phyloP scores from a whole-genome alignment of 1,140 invertebrate genomes.

The Leptinotarsa undecemlineata region DNA sequence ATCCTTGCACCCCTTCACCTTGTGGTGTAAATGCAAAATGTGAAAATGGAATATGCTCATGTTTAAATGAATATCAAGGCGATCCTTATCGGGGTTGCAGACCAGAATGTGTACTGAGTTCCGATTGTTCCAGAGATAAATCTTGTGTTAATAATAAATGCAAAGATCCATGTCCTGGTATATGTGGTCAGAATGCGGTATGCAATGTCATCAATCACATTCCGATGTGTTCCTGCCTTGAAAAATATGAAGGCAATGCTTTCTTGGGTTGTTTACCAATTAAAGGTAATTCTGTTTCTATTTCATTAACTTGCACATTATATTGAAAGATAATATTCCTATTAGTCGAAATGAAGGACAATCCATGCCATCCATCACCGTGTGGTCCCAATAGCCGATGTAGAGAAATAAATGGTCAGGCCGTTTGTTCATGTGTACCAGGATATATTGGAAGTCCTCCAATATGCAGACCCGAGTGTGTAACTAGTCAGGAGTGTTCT shows the following conservation, averaged over 20 bases:
- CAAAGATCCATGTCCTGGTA: constrained; percentile 69
- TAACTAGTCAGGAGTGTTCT: constrained; percentile 74
- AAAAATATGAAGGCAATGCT: constrained; percentile 76
- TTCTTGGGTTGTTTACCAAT: constrained; percentile 59
- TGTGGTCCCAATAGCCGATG: constrained; percentile 81
- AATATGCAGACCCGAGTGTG: constrained; percentile 74
- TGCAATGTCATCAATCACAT: constrained; percentile 72
- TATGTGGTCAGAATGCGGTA: constrained; percentile 64
- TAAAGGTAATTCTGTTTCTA: constrained; percentile 56
- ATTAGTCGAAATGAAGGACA: constrained; percentile 50
- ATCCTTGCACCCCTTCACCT: constrained; percentile 63
- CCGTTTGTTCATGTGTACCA: constrained; percentile 72
- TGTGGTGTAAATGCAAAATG: constrained; percentile 66
- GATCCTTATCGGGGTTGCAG: constrained; percentile 66
- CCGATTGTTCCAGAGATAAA: constrained; percentile 71
- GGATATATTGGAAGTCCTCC: constrained; percentile 74
- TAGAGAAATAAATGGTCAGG: constrained; percentile 66
- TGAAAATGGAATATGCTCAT: constrained; percentile 68
- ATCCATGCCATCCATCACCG: constrained; percentile 72
- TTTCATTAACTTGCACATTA: constrained; percentile 38
- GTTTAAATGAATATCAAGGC: constrained; percentile 71
- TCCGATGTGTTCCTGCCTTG: constrained; percentile 74
- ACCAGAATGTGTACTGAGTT: constrained; percentile 68
- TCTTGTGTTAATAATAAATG: constrained; percentile 75
- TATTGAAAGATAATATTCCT: constrained; percentile 57